A percentile compares a stretch with the other conserved stretches of the same genome.
These are phyloP conservation scores for Aporrectodea caliginosa DNA, from an alignment of 1,140 invertebrate species.

Conservation along the genomic window DNA sequence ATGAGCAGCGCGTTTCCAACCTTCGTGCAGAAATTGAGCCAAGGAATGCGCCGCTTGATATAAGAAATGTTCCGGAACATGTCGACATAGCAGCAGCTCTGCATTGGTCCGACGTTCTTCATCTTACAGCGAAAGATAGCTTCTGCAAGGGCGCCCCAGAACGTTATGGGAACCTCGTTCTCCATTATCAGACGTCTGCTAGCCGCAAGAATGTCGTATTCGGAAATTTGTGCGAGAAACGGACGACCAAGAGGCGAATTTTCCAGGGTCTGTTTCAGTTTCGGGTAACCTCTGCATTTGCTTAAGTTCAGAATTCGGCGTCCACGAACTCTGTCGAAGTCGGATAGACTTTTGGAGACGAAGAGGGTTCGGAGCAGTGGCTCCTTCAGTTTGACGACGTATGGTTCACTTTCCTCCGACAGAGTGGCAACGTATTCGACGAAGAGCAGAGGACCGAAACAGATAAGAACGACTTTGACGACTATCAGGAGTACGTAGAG, in stretches of 20 bases:
- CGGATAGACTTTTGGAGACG: background rate
- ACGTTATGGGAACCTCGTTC: slow-evolving; percentile 28
- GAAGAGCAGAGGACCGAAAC: slow-evolving; percentile 46
- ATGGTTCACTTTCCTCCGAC: slow-evolving; percentile 20
- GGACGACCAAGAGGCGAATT: slow-evolving; percentile 13
- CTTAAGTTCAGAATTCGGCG: slow-evolving; percentile 25
- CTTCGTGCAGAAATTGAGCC: slow-evolving; percentile 20
- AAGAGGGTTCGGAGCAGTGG: slow-evolving; percentile 23
- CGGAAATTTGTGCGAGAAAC: slow-evolving; percentile 8
- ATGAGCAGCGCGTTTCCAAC: slow-evolving; percentile 42
- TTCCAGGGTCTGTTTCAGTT: slow-evolving; percentile 20
- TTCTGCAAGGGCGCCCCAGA: slow-evolving; percentile 11
- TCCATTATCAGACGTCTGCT: slow-evolving; percentile 31
- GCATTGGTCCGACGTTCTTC: slow-evolving; percentile 11
- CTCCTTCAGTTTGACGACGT: slow-evolving; percentile 33
- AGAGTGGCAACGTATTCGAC: slow-evolving; percentile 40
- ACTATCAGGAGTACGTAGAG: slow-evolving; percentile 45
- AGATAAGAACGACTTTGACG: slow-evolving; percentile 46
- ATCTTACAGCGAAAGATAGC: slow-evolving; percentile 27
- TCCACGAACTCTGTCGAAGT: slow-evolving; percentile 17
- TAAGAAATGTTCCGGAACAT: slow-evolving; percentile 15
- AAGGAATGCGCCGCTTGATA: background rate
- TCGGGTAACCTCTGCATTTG: slow-evolving; percentile 15
- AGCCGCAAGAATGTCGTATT: slow-evolving; percentile 30
- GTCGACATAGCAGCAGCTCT: slow-evolving; percentile 25